phyloP scores from a whole-genome alignment of 2,888 invertebrate genomes.

The Mechanitis messenoides region DNA sequence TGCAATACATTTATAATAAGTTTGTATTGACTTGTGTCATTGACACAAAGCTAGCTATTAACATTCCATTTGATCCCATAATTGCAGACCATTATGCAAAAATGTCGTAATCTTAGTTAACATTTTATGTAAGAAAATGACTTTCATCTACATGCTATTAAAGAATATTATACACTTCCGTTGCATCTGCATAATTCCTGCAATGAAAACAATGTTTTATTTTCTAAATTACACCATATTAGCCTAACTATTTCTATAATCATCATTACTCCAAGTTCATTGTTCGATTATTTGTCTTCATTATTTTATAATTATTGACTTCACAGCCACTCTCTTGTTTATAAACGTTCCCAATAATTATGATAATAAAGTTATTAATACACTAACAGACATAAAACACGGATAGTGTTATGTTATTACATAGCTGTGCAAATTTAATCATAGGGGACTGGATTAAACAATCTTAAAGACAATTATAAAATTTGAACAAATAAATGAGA shows the following conservation, averaged over 20 bases:
- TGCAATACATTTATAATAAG: constrained; percentile 15
- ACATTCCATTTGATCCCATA: constrained; percentile 26
- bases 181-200: constrained; percentile 16
- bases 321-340: not conserved
- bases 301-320: not conserved
- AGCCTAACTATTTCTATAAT: constrained; percentile 6
- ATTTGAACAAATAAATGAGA: too few relatives aligned
- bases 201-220: constrained; percentile 9
- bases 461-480: too few relatives aligned
- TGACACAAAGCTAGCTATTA: constrained; percentile 21
- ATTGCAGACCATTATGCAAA: constrained; percentile 27
- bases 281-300: constrained; percentile 3
- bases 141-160: constrained; percentile 18
- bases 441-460: not conserved
- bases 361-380: constrained; percentile 9
- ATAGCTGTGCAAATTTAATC: constrained; percentile 13
- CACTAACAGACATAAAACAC: constrained; percentile 3
- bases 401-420: constrained; percentile 9
- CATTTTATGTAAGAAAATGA: constrained; percentile 25
- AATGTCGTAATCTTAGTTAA: constrained; percentile 28
- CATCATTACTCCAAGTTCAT: constrained; percentile 1
- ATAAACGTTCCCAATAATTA: constrained; percentile 5
- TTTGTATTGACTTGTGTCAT: constrained; percentile 16
- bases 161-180: constrained; percentile 22
- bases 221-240: constrained; percentile 7